A percentile compares a stretch with the other conserved stretches of the same genome.
Conservation (phyloP, 2,113 vertebrate species). For the Toxostoma redivivum region DNA sequence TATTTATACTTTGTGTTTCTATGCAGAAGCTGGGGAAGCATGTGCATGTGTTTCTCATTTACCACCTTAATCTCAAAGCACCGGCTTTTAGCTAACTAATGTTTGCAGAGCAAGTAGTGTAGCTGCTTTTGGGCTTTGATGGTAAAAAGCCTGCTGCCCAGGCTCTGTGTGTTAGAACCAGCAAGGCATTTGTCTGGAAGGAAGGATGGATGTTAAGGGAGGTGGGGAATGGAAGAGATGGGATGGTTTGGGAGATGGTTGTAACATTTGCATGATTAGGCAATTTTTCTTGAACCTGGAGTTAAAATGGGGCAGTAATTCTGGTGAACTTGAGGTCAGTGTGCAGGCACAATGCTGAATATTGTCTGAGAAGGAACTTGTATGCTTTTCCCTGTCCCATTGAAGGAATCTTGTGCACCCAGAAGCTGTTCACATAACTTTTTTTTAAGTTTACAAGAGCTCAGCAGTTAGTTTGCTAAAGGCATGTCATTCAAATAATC, state of each 20-base stretch:
- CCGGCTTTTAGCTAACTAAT: background rate
- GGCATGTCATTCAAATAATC: background rate
- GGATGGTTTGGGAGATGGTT: background rate
- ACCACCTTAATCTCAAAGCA: background rate
- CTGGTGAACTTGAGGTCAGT: background rate
- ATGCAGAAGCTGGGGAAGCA: background rate
- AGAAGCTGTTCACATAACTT: background rate
- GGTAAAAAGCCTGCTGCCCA: background rate
- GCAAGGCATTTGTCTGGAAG: accelerated
- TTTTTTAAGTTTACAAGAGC: background rate
- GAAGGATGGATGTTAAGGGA: background rate
- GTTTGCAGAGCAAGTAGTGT: background rate
- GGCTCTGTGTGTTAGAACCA: background rate
- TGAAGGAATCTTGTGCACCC: background rate
- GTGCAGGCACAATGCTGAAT: background rate
- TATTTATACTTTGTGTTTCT: background rate
- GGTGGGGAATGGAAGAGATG: background rate
- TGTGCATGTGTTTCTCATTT: background rate
- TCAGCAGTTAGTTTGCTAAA: background rate
- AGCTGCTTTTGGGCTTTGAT: background rate
- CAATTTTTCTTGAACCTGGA: background rate
- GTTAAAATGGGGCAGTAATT: background rate
- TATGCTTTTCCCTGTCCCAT: background rate
- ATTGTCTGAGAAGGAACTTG: background rate
- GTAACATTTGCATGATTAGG: background rate